Base-by-base conservation (phyloP, 1,140 invertebrate species). In the Dinoponera quadriceps region DNA sequence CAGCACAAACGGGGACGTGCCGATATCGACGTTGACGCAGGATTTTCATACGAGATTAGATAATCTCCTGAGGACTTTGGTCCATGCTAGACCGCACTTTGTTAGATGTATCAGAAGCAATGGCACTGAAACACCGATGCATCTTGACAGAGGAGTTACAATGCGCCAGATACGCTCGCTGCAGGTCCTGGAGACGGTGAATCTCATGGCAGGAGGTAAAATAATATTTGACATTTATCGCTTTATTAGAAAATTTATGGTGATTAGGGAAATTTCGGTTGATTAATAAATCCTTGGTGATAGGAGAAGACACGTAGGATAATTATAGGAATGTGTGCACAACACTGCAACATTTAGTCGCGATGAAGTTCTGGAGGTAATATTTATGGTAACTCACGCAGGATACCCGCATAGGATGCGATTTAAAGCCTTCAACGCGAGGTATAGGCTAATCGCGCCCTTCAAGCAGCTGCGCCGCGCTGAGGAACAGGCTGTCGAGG, bases 21-120 rank as follows among this genome's bases (percentile, higher is more conserved):
- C 97, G 7, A 97, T 98, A 48, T 98, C 98, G 16, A 98, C 98
- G 11, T 95, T 99, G 54, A 98, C 98, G 48, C 98, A 98, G 95
- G 98, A 99, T 94, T 99, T 99, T 91, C 98, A 99, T 93, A 98
- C 97, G 55, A 95, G 98, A 54, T 95, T 99, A 63, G 98, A 99
- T 93, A 99, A 99, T 95, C 94, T 99, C 84, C 94, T 99, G 85
- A 95, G 98, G 82, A 99, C 98, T 33, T 93, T 99, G 83, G 98
- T 99, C 51, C 98, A 99, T 93, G 98, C 98, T 20, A 96, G 98
- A 83, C 98, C 98, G 13, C 98, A 99, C 94, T 99, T 99, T 94
- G 97, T 99, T 69, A 95, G 98, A 44, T 99, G 98, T 93, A 96
- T 99, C 71, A 96, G 98, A 90, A 97, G 97, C 88, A 98, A 98